Conservation (phyloP, 2,888 invertebrate species). For the Cremastobaeus sp. region DNA sequence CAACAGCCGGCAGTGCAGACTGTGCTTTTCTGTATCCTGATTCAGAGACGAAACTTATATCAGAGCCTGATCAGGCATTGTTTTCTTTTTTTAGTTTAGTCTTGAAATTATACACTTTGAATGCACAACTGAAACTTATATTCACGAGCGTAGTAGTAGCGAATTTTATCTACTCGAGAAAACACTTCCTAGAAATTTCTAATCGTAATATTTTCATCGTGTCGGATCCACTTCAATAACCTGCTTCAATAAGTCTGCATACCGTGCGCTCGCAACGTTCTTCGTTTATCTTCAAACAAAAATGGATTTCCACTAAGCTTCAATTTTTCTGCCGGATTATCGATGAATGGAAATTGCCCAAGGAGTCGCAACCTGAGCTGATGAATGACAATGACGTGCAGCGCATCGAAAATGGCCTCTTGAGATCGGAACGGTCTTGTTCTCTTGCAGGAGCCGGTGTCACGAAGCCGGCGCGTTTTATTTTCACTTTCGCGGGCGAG, state of each 20-base stretch:
- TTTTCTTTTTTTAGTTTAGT: no score
- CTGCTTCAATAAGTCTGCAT: background rate
- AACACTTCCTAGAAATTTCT: background rate
- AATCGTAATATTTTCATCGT: background rate
- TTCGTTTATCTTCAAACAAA: conserved; percentile 12
- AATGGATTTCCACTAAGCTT: conserved; percentile 20
- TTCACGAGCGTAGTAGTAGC: no score
- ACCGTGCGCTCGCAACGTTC: background rate
- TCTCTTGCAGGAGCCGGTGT: conserved; percentile 3
- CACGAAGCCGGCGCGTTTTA: conserved; percentile 19
- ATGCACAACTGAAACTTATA: no score
- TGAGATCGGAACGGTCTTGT: conserved; percentile 43
- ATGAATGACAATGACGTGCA: conserved; percentile 37
- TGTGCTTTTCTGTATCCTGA: no score
- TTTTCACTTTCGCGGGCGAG: conserved; percentile 41
- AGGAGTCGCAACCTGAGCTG: conserved; percentile 17
- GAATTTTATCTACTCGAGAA: no score
- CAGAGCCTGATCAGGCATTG: background rate
- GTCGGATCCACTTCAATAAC: conserved; percentile 1
- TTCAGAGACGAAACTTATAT: background rate
- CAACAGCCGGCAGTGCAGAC: no score
- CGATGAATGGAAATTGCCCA: conserved; percentile 16
- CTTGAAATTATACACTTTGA: no score
- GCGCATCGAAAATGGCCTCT: conserved; percentile 39
- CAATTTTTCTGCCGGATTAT: conserved; percentile 15